Base-by-base conservation (phyloP, 64 coral and sea anemone genomes). In the Cladopsammia gracilis region DNA sequence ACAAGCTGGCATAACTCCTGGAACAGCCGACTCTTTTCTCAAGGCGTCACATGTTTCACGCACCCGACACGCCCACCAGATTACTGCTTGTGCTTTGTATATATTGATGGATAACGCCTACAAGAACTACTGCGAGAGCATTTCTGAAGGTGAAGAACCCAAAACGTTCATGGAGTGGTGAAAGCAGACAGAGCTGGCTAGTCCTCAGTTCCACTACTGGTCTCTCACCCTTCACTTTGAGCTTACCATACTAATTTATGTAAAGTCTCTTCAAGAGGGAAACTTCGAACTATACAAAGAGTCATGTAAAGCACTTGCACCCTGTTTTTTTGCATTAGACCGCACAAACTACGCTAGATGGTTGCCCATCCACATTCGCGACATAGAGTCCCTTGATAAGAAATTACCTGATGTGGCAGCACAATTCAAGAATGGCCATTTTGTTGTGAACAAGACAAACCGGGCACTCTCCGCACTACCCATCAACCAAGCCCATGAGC, bases 151-250 rank as follows among this genome's bases (percentile, higher is more conserved):
- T 24, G 25, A 43, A 70, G 67, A 34, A 25, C 67, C 24, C n/a
- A 18, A 54, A 6, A 12, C 64, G 1, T 83, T 85, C 71, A 62
- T 19, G 51, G 50, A 61, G 22, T 84, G 78, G 90, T 79, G 56
- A 53, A 85, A 92, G 19, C 64, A 92, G 59, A 25, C n/a, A 92
- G 90, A 92, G 42, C 24, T 47, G 24, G 72, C 8, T 10, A 65
- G 77, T 91, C 89, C 89, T 58, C 77, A 91, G 43, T 91, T 91
- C 53, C 68, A 82, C 52, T 91, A 71, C 89, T 91, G 61, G 89
- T 91, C 89, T 20, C 75, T 81, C 6, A 83, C 77, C 14, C 76
- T 90, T 46, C 47, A 78, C 44, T 64, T 89, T 5, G 48, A 78
- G 46, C 52, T 77, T 6, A 88, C 68, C 19, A 73, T 56, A 11